Evolutionary conservation across 1,140 invertebrate genomes (phyloP).

Genomic region (Saxidomus purpurata): DNA sequence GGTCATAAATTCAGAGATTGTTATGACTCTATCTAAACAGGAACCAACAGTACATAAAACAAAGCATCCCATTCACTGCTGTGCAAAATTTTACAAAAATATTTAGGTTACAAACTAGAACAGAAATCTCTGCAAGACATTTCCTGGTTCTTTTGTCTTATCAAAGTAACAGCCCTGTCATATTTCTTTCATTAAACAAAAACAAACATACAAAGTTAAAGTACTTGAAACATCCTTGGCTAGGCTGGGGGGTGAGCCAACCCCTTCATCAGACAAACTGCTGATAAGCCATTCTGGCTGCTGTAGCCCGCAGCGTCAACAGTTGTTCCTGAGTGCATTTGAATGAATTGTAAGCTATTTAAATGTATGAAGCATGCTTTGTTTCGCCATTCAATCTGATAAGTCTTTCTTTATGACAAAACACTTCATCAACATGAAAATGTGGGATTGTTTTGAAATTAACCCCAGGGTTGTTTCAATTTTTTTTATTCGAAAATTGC

Average conservation of each 20-base stretch:
- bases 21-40: neutral
- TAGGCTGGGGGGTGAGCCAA: neutral
- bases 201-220: neutral
- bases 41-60: neutral
- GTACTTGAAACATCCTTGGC: neutral
- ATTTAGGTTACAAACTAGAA: neutral
- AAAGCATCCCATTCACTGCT: neutral
- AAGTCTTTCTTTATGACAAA: constrained; percentile 35
- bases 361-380: constrained; percentile 37
- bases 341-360: constrained; percentile 55
- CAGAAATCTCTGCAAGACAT: neutral
- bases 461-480: constrained; percentile 21
- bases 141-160: constrained; percentile 13
- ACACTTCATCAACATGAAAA: constrained; percentile 4
- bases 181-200: constrained; percentile 35
- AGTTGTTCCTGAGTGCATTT: constrained; percentile 28
- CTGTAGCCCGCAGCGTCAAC: constrained; percentile 16
- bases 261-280: constrained; percentile 29
- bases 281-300: constrained; percentile 62
- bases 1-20: neutral
- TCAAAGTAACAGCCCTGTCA: neutral
- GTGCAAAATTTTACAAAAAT: neutral
- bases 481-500: neutral
- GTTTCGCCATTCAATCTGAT: constrained; percentile 35
- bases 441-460: constrained; percentile 43